Base-by-base conservation (phyloP, 2,797 vertebrate species). In the Sandelia bainsii region DNA sequence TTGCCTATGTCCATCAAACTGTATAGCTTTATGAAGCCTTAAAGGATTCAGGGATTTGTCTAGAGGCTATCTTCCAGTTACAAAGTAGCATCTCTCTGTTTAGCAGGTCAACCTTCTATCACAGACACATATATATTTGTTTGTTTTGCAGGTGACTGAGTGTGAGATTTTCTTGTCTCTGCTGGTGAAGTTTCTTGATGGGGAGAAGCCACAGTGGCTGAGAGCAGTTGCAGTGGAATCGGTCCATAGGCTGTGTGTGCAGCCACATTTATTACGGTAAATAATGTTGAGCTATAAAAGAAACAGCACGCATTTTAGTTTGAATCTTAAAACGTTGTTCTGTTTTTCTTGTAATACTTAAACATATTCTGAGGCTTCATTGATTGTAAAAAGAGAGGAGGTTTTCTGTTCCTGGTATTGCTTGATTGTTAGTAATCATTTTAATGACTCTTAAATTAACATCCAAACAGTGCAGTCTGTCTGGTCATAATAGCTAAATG, bases 141-240 rank as follows among this genome's bases (percentile, higher is more conserved):
- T 56, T 88, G 53, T 92, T 91, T 78, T 81, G 49, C 87, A 99
- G 98, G 98, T 99, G 88, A 99, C 98, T 0, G 98, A 99, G 93
- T 99, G 98, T 92, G 98, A 99, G 94, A 99, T 99, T 89, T 99
- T 99, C 92, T 90, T 99, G 72, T 99, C 98, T 58, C 94, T 99
- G 80, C 91, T 99, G 92, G 98, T 99, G 84, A 99, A 99, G 88
- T 99, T 99, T 91, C 93, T 99, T 94, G 98, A 99, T 82, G 97
- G 98, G 68, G 98, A 99, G 91, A 99, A 99, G 88, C 98, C 98
- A 2, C 97, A 99, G 93, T 99, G 98, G 98, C 91, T 99, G 60
- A 93, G 98, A 93, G 98, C 98, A 22, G 97, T 99, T 81, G 98
- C 98, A 11, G 98, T 98, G 45, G 98, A 99, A 78, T 99, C 98